Evolutionary conservation across 2,113 vertebrate species (phyloP).

Genomic region (Oryctolagus cuniculus): DNA sequence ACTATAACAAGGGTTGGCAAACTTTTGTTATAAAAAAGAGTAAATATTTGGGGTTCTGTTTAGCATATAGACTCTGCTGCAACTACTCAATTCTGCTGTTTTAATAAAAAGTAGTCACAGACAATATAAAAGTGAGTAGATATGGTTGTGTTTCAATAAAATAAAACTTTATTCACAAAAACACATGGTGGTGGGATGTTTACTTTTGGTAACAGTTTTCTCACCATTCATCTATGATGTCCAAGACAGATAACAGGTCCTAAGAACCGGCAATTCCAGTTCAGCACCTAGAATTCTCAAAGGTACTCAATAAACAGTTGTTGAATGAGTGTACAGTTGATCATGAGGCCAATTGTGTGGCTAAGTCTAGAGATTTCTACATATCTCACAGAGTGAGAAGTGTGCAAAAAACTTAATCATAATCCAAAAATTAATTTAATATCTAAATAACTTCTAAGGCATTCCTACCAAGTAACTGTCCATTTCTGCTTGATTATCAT

Average conservation of each 20-base stretch:
- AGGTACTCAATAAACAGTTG: not conserved
- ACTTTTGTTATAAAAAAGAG: not conserved
- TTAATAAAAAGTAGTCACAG: not conserved
- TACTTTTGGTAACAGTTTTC: not conserved
- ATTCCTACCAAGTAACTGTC: not conserved
- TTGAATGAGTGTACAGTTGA: not conserved
- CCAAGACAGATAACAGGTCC: not conserved
- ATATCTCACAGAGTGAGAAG: not conserved
- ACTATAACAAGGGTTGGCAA: not conserved
- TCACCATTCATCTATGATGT: not conserved
- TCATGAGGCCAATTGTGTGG: not conserved
- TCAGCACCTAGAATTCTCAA: not conserved
- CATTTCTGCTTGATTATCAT: not conserved
- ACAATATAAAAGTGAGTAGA: not conserved
- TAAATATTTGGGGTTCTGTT: not conserved
- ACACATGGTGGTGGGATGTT: not conserved
- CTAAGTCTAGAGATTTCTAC: not conserved
- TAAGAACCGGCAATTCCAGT: not conserved
- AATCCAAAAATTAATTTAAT: not conserved
- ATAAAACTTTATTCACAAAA: not conserved
- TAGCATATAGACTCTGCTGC: not conserved
- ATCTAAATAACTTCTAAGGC: not conserved
- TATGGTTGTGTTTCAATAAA: not conserved
- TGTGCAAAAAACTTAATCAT: conserved; percentile 23
- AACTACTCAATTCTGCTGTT: not conserved